Conservation (phyloP, 1,140 invertebrate species). For the Solen grandis region DNA sequence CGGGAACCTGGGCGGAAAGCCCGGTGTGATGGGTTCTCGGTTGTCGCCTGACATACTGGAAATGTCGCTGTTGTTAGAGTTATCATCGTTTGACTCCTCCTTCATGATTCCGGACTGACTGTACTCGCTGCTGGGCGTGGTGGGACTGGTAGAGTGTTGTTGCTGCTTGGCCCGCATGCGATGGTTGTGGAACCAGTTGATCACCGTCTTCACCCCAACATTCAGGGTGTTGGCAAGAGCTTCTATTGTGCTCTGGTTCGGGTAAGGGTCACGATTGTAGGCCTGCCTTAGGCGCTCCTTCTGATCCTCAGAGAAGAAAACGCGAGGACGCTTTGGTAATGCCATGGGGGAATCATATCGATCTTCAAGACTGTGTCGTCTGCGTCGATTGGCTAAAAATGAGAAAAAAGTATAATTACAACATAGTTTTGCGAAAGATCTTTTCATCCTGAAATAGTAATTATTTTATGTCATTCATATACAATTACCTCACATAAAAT, state of each 20-base stretch:
- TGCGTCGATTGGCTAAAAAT: constrained; percentile 70
- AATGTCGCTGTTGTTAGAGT: constrained; percentile 79
- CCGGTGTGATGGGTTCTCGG: constrained; percentile 45
- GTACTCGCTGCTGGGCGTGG: constrained; percentile 38
- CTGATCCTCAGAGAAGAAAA: constrained; percentile 98
- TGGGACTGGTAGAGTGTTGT: constrained; percentile 67
- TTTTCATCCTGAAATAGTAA: too few relatives aligned
- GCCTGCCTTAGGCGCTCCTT: constrained; percentile 97
- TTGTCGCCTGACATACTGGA: constrained; percentile 77
- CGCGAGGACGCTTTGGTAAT: constrained; percentile 83
- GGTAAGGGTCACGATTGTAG: constrained; percentile 97
- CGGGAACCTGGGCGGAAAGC: constrained; percentile 58
- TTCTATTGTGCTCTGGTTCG: constrained; percentile 96
- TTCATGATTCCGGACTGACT: constrained; percentile 29
- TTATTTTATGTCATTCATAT: too few relatives aligned
- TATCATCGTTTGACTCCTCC: constrained; percentile 73
- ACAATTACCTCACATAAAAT: too few relatives aligned
- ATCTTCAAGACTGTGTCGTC: constrained; percentile 73
- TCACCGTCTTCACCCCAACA: constrained; percentile 95
- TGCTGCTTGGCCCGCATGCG: constrained; percentile 95
- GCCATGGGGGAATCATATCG: constrained; percentile 72
- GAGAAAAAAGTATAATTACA: constrained; percentile 34
- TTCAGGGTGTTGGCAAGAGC: constrained; percentile 94
- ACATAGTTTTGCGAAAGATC: too few relatives aligned
- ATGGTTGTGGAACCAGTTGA: constrained; percentile 99